Evolutionary conservation across 2,797 vertebrate species (phyloP), one percentile per base, ranked within the genome.

Genomic region (Onychomys leucogaster): DNA sequence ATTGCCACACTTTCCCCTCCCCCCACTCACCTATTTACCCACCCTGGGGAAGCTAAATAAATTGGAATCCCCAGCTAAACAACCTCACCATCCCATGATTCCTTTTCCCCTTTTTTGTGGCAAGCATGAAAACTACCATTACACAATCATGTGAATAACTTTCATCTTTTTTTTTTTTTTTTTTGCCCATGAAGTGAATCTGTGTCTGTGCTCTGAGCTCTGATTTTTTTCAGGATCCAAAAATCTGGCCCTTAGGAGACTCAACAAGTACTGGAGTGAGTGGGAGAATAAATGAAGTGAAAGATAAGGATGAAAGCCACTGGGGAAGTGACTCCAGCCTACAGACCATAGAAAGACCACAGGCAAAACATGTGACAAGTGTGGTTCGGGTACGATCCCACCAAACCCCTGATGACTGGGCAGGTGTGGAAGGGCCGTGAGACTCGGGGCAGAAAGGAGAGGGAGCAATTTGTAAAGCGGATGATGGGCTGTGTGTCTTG

Each of bases 111-210:
- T 86, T 69, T 69, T 96, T 96, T 43, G 55, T 88, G 94, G 81
- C 85, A 83, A 49, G 93, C 90, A 92, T 29, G 67, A 95, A 92
- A 97, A 96, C 49, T 90, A 59, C 37, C 88, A 67, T 88, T 49
- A 49, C 88, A 61, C 83, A 82, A 82, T 69, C 37, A 63, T 46
- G 73, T 17, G 78, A 16, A 7, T 37, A 76, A 84, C 76, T 93
- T 91, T 94, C 86, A 67, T 49, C 76, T 63, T 9, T n/a, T 65
- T 67, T 37, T 52, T 9, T n/a, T 76, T 67, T n/a, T 52, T 52
- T 32, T 63, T 81, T 57, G 17, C 43, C 76, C 81, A 5, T 25
- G 65, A 91, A 25, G 57, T 32, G 29, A 94, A 65, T 46, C 27
- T 6, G 25, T 10, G 29, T 46, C 46, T 88, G 65, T 87, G 43